Evolutionary conservation across 2,797 vertebrate genomes (phyloP).

Genomic region (Coregonus ussuriensis): DNA sequence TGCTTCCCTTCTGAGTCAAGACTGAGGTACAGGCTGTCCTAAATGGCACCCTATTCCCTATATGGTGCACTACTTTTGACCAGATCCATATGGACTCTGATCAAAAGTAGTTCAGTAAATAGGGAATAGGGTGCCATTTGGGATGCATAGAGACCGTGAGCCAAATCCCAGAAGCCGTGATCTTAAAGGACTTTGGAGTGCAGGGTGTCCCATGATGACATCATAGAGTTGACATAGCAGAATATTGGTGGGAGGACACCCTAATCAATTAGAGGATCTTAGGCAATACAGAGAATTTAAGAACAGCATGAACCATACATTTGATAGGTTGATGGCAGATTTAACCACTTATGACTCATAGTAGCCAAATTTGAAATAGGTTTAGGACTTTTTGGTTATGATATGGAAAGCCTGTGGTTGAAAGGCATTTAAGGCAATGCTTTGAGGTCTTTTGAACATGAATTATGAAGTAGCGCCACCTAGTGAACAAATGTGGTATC

Average conservation of each 20-base stretch:
- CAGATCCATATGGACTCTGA: background rate
- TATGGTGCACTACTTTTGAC: background rate
- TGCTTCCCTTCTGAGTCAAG: too few species aligned
- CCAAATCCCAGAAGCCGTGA: background rate
- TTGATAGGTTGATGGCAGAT: background rate
- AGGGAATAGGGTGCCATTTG: too few species aligned
- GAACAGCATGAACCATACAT: background rate
- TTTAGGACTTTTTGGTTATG: background rate
- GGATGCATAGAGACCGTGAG: background rate
- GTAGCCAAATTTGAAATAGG: background rate
- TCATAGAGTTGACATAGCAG: background rate
- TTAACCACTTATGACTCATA: background rate
- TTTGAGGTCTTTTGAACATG: background rate
- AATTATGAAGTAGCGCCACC: conserved; percentile 24
- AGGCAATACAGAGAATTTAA: background rate
- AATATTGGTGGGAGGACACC: background rate
- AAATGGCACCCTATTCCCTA: background rate
- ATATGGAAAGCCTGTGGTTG: background rate
- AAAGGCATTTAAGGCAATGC: background rate
- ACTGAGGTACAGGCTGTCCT: background rate
- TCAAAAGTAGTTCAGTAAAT: background rate
- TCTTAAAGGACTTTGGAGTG: background rate
- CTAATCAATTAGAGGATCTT: background rate
- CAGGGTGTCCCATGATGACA: background rate
- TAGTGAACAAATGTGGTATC: conserved; percentile 2